Percentiles rank a stretch among this genome's conserved stretches.
Conservation (phyloP, 2,113 vertebrate genomes). For the Lophochroa leadbeateri region DNA sequence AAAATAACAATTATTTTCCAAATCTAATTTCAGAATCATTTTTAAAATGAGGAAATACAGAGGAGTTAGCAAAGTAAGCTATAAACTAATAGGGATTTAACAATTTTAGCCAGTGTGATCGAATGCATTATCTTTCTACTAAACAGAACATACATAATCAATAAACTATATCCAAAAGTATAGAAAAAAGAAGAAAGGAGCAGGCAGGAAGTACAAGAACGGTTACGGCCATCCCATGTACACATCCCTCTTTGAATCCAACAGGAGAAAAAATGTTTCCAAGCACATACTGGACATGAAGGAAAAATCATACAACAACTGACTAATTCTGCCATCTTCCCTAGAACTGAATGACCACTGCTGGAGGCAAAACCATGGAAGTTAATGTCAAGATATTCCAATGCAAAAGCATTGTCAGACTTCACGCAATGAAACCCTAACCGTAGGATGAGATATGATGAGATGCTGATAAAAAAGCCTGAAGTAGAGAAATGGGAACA, state of each 20-base stretch:
- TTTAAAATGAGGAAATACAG: not conserved
- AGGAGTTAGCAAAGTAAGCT: not conserved
- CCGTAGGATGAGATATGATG: not conserved
- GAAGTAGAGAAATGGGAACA: not conserved
- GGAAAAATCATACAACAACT: not conserved
- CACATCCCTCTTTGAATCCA: not conserved
- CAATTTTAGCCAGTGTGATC: not conserved
- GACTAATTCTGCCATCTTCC: not conserved
- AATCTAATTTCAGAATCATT: not conserved
- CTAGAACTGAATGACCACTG: not conserved
- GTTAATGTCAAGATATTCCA: not conserved
- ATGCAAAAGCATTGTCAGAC: not conserved
- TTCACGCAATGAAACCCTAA: not conserved
- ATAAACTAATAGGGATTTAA: not conserved
- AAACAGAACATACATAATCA: not conserved
- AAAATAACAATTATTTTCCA: not conserved
- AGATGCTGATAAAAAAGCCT: not conserved
- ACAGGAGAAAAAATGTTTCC: not conserved
- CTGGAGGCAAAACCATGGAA: accelerated
- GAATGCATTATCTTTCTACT: not conserved
- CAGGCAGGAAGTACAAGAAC: not conserved
- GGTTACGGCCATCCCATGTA: not conserved
- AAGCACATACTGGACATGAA: not conserved
- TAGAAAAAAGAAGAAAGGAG: not conserved
- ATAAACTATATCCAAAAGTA: not conserved